Conservation (phyloP, 2,888 invertebrate genomes). For the Lithophane socia region DNA sequence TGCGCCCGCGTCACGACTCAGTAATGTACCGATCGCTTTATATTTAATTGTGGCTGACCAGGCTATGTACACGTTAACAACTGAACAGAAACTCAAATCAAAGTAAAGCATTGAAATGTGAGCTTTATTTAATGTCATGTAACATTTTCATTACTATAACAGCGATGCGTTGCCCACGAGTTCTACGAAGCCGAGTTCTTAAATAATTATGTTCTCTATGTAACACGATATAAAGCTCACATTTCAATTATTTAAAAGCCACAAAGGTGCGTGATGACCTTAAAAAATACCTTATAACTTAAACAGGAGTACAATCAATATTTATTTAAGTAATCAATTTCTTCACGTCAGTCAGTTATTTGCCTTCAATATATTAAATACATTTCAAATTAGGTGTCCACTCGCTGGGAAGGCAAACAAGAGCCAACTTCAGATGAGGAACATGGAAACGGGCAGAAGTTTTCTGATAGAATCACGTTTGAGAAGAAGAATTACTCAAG, state of each 20-base stretch:
- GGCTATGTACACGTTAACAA: background rate
- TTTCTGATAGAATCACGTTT: slow-evolving; percentile 65
- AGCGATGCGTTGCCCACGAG: background rate
- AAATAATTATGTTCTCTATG: background rate
- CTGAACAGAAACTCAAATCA: background rate
- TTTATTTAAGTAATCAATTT: background rate
- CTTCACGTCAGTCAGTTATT: background rate
- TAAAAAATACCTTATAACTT: background rate
- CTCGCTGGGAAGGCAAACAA: slow-evolving; percentile 80
- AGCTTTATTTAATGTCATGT: background rate
- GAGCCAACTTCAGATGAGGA: slow-evolving; percentile 82
- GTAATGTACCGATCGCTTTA: no score
- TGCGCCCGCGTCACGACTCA: background rate
- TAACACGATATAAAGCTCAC: background rate
- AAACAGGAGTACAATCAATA: background rate
- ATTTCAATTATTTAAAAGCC: background rate
- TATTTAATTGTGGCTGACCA: slow-evolving; percentile 27
- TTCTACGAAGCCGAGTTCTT: background rate
- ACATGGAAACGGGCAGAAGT: slow-evolving; percentile 19
- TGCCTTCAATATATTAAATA: background rate
- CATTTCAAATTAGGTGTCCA: slow-evolving; percentile 51
- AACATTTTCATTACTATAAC: background rate
- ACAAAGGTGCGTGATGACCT: background rate
- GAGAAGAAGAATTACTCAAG: slow-evolving; percentile 66
- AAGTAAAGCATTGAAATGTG: background rate